These are phyloP conservation scores for Acronicta aceris DNA, from an alignment of 2,888 invertebrate genomes.

Conservation along the genomic window DNA sequence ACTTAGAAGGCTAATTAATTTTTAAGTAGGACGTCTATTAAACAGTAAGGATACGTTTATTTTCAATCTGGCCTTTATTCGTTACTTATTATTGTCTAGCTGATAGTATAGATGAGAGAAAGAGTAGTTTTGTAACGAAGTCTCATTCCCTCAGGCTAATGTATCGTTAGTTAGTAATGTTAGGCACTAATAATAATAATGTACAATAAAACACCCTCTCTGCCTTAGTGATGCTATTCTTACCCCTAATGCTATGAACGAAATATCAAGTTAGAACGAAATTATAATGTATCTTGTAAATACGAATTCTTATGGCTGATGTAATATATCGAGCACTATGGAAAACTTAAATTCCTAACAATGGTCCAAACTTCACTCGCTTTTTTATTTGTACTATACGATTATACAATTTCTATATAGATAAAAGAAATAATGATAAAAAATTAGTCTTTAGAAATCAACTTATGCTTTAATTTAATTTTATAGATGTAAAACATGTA, in stretches of 20 bases:
- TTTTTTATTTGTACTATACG: slow-evolving; percentile 88
- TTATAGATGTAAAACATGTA: slow-evolving; percentile 85
- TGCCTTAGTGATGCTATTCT: slow-evolving; percentile 88
- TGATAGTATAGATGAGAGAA: slow-evolving; percentile 64
- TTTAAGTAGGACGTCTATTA: slow-evolving; percentile 68
- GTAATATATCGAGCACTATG: slow-evolving; percentile 84
- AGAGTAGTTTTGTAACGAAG: slow-evolving; percentile 59
- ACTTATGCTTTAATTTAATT: slow-evolving; percentile 86
- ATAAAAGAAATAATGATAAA: slow-evolving; percentile 75
- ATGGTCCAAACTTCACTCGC: slow-evolving; percentile 89
- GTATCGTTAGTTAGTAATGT: slow-evolving; percentile 73
- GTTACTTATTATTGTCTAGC: slow-evolving; percentile 67
- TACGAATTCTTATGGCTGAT: slow-evolving; percentile 83
- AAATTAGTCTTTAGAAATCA: slow-evolving; percentile 79
- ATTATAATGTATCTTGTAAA: slow-evolving; percentile 83
- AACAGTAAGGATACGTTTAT: slow-evolving; percentile 67
- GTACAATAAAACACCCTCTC: slow-evolving; percentile 88
- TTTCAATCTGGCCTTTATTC: slow-evolving; percentile 71
- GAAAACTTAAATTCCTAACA: slow-evolving; percentile 88
- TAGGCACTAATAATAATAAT: slow-evolving; percentile 80
- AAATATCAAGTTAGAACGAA: slow-evolving; percentile 80
- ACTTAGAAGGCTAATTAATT: slow-evolving; percentile 76
- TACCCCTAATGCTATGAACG: slow-evolving; percentile 79
- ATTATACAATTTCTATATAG: slow-evolving; percentile 88
- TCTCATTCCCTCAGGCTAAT: slow-evolving; percentile 65